A percentile compares a stretch with the other conserved stretches of the same genome.
phyloP scores from a whole-genome alignment of 2,888 invertebrate genomes.

The Strigamia maritima region DNA sequence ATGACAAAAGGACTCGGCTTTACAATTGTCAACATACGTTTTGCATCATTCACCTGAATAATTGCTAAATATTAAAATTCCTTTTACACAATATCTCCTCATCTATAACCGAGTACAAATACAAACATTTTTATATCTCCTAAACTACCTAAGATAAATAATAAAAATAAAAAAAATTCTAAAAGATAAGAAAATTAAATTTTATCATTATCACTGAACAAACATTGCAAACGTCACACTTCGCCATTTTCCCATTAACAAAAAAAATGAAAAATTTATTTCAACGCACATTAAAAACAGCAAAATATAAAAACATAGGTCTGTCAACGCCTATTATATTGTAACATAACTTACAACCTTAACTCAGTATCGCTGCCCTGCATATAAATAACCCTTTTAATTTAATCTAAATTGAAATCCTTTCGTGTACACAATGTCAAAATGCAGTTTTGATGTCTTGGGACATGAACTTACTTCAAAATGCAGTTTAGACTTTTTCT shows the following conservation, averaged over 20 bases:
- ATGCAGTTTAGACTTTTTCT: neutral
- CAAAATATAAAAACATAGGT: neutral
- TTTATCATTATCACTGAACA: neutral
- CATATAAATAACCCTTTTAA: slow-evolving; percentile 14
- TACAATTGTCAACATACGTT: slow-evolving; percentile 10
- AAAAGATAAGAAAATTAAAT: neutral
- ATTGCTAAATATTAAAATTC: slow-evolving; percentile 4
- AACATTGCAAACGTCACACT: neutral
- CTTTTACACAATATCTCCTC: neutral
- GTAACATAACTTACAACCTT: neutral
- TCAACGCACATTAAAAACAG: neutral
- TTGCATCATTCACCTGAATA: slow-evolving; percentile 10
- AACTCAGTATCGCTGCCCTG: slow-evolving; percentile 22
- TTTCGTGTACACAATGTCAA: slow-evolving; percentile 10
- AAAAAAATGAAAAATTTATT: slow-evolving; percentile 6
- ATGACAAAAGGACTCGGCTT: slow-evolving; percentile 1
- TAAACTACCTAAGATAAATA: neutral
- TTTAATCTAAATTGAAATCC: slow-evolving; percentile 15
- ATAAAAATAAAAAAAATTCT: neutral
- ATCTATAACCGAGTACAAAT: neutral
- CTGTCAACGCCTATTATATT: slow-evolving; percentile 17
- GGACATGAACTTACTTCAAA: slow-evolving; percentile 5
- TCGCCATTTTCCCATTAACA: neutral
- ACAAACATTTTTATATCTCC: slow-evolving; percentile 6
- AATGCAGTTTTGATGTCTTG: slow-evolving; percentile 8